These are phyloP conservation scores for Pristionchus maxplancki DNA, from an alignment of 2,888 invertebrate species.

Conservation along the genomic window DNA sequence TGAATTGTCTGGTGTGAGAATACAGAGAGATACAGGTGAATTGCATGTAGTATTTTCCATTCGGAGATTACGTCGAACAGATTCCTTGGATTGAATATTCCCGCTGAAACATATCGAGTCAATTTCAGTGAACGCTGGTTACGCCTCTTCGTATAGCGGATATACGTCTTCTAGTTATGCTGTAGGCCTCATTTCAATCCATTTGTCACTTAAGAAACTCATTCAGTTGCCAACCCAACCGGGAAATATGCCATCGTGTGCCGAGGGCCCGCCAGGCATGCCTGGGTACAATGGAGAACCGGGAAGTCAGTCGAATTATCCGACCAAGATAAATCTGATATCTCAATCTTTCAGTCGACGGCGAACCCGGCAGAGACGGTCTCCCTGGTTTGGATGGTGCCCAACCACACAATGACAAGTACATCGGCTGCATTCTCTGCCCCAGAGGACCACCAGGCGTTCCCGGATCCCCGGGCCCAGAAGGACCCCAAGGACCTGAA, in stretches of 20 bases:
- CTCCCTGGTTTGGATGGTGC: not conserved
- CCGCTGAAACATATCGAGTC: not conserved
- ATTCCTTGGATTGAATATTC: too few species aligned
- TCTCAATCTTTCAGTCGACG: not conserved
- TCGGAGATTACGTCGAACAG: too few species aligned
- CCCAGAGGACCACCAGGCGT: not conserved
- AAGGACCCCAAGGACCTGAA: not conserved
- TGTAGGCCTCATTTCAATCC: not conserved
- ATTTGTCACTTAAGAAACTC: too few species aligned
- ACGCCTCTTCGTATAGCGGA: not conserved
- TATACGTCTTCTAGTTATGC: not conserved
- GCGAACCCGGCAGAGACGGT: not conserved
- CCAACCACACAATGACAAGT: not conserved
- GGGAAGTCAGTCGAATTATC: not conserved
- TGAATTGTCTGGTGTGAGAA: not conserved
- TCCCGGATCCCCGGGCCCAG: not conserved
- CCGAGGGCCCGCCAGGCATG: not conserved
- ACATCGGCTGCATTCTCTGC: not conserved
- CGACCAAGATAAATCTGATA: too few species aligned
- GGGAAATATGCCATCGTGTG: not conserved
- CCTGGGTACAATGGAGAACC: constrained; percentile 9
- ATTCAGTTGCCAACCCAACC: not conserved
- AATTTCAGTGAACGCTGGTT: not conserved
- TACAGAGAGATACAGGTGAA: not conserved
- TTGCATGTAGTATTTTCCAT: too few species aligned